Evolutionary conservation across 37 sponge, comb jelly and placozoan genomes (phyloP), one percentile per base, ranked within the genome.

Genomic region (Lycopodina hypogea): DNA sequence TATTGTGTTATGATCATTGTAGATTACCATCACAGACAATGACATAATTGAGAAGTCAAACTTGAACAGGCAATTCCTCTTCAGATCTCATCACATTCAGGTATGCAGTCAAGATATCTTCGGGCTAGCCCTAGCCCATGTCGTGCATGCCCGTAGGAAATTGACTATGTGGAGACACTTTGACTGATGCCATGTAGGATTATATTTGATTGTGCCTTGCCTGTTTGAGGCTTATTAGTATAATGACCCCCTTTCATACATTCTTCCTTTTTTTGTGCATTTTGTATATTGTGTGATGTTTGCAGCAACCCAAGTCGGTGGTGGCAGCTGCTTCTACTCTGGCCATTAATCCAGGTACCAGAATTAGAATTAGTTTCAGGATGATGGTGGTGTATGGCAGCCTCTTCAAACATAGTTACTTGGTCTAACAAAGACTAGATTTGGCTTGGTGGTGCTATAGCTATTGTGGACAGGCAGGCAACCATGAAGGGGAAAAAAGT

Each of bases 1-100:
- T n/a, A n/a, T n/a, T n/a, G n/a, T n/a, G n/a, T n/a, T n/a, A n/a
- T n/a, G n/a, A n/a, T n/a, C n/a, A n/a, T n/a, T n/a, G 17, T 77
- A 85, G 88, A 32, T 96, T 21, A 93, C 86, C 26, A 83, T 97
- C 53, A 97, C 99, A 26, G 99, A 97, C 66, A 93, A 94, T 84
- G 99, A 97, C 77, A 58, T 94, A 41, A 97, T 97, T 77, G 99
- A 97, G 68, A 95, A 95, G 73, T 95, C 95, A 2, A 97, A 97
- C 76, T 64, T 97, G 56, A 97, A 97, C 78, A 74, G 99, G 79
- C 99, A 97, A 63, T 97, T 97, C 74, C 86, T 97, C 1, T 97
- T 97, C 74, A 53, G 98, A 72, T 50, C 89, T 34, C 81, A 75
- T 14, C 94, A 96, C 78, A 92, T 96, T 32, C 93, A 90, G 76